Evolutionary conservation across 2,797 vertebrate genomes (phyloP).

Genomic region (Scarus forsteni): DNA sequence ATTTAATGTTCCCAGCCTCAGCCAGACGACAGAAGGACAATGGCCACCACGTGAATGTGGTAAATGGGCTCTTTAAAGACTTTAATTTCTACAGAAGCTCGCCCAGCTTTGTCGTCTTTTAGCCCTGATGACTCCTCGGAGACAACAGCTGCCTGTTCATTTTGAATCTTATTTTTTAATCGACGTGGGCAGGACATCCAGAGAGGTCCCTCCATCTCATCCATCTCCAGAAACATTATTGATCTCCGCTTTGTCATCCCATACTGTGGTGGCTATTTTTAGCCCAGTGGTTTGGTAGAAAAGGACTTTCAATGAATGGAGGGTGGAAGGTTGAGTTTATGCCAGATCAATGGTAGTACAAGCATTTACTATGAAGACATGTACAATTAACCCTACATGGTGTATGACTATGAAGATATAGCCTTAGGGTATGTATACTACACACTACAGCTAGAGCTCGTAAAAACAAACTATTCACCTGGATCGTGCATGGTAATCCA

Average conservation of each 20-base stretch:
- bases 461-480: conserved; percentile 27
- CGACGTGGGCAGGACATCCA: conserved; percentile 48
- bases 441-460: conserved; percentile 44
- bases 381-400: conserved; percentile 56
- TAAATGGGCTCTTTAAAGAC: conserved; percentile 45
- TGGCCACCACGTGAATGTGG: background rate
- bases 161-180: conserved; percentile 48
- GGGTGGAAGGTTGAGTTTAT: conserved; percentile 37
- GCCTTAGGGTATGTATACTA: conserved; percentile 39
- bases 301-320: conserved; percentile 54
- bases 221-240: conserved; percentile 58
- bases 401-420: conserved; percentile 64
- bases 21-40: background rate
- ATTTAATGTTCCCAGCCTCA: background rate
- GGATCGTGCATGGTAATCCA: conserved; percentile 72
- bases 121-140: conserved; percentile 15
- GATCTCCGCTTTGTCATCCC: conserved; percentile 56
- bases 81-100: conserved; percentile 20
- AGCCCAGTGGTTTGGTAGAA: conserved; percentile 33
- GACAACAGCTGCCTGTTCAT: conserved; percentile 30
- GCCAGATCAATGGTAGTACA: conserved; percentile 59
- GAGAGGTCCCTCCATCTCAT: conserved; percentile 53
- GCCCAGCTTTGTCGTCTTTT: conserved; percentile 30
- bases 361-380: conserved; percentile 59
- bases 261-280: conserved; percentile 56